A percentile compares a stretch with the other conserved stretches of the same genome.
Conservation (phyloP, 92 coral and sea anemone species). For the Palythoa caribaeorum region DNA sequence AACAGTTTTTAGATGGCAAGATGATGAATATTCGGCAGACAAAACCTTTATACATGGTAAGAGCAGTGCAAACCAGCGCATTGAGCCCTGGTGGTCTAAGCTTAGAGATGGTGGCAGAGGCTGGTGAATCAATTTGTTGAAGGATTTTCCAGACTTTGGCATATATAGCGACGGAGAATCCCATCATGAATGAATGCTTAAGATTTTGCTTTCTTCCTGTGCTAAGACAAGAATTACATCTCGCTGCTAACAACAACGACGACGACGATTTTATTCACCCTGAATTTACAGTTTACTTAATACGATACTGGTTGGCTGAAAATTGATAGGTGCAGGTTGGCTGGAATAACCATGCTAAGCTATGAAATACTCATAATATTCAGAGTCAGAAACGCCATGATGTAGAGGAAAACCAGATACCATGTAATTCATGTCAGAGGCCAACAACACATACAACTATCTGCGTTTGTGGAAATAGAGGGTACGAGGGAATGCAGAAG, state of each 20-base stretch:
- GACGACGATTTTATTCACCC: too few relatives aligned
- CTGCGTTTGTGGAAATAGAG: slow-evolving; percentile 56
- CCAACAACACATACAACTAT: slow-evolving; percentile 33
- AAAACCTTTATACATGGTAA: slow-evolving; percentile 56
- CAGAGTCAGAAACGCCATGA: slow-evolving; percentile 4
- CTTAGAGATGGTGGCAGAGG: slow-evolving; percentile 22
- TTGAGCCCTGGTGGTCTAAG: slow-evolving; percentile 69
- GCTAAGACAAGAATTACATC: too few relatives aligned
- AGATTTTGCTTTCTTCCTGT: background rate
- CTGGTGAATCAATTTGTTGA: slow-evolving; percentile 48
- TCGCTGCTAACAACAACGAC: too few relatives aligned
- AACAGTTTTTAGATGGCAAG: slow-evolving; percentile 57
- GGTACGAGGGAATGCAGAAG: slow-evolving; percentile 50
- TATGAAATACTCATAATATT: too few relatives aligned
- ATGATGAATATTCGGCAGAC: slow-evolving; percentile 37
- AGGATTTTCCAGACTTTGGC: slow-evolving; percentile 59
- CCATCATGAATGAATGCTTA: slow-evolving; percentile 44
- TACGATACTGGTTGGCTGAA: too few relatives aligned
- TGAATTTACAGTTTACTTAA: too few relatives aligned
- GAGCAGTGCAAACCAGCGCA: slow-evolving; percentile 65
- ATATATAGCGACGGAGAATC: slow-evolving; percentile 35
- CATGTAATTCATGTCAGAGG: slow-evolving; percentile 56
- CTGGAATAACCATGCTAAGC: too few relatives aligned
- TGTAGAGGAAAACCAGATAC: too few relatives aligned
- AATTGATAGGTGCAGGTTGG: too few relatives aligned